phyloP scores from a whole-genome alignment of 1,140 invertebrate genomes.

The Lepidurus couesii region DNA sequence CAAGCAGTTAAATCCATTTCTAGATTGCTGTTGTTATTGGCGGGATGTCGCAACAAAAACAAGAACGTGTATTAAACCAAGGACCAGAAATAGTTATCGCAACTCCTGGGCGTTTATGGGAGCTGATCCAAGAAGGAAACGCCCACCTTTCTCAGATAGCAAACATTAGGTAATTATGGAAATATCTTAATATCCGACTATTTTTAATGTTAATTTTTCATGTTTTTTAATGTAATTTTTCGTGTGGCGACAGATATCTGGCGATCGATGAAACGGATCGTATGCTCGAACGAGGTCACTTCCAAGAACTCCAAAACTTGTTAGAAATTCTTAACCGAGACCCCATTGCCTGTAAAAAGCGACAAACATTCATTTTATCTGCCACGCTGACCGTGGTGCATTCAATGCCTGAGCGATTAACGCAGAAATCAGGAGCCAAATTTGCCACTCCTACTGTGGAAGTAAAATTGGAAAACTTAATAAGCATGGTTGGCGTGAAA shows the following conservation, averaged over 20 bases:
- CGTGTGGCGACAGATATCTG: conserved; percentile 56
- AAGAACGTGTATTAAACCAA: conserved; percentile 72
- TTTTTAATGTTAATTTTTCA: neutral
- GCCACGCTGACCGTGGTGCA: conserved; percentile 91
- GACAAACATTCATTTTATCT: conserved; percentile 96
- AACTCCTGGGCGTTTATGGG: conserved; percentile 93
- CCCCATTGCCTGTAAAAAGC: conserved; percentile 47
- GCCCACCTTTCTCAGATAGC: conserved; percentile 64
- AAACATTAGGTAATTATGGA: conserved; percentile 55
- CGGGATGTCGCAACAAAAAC: conserved; percentile 84
- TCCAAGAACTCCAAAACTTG: conserved; percentile 80
- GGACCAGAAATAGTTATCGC: conserved; percentile 88
- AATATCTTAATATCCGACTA: neutral
- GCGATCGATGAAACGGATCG: conserved; percentile 98
- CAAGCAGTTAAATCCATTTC: conserved; percentile 37
- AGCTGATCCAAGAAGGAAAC: conserved; percentile 73
- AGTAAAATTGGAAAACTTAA: conserved; percentile 60
- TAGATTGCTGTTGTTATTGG: conserved; percentile 73
- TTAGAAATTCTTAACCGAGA: conserved; percentile 70
- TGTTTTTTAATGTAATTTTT: neutral
- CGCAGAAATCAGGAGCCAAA: conserved; percentile 50
- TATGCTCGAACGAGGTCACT: conserved; percentile 96
- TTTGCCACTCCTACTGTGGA: conserved; percentile 60
- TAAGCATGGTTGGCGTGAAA: conserved; percentile 45
- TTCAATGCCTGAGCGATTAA: conserved; percentile 68